phyloP scores from a whole-genome alignment of 2,888 invertebrate genomes.

The Synanthedon formicaeformis region DNA sequence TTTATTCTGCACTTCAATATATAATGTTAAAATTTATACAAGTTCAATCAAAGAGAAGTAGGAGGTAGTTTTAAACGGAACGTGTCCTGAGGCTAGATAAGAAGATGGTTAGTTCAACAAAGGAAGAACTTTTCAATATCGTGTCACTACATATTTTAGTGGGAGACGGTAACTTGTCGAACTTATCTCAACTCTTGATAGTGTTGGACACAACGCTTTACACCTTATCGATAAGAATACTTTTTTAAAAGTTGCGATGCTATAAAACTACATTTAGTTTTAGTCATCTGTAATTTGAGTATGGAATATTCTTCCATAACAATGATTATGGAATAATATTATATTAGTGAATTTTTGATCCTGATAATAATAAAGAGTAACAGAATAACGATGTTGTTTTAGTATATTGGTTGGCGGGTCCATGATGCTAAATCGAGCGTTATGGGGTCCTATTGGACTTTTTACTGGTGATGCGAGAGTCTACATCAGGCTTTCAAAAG shows the following conservation, averaged over 20 bases:
- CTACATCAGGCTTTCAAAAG: too few species aligned
- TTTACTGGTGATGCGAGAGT: too few species aligned
- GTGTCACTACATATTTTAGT: constrained; percentile 66
- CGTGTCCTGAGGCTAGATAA: not conserved
- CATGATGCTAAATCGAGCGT: too few species aligned
- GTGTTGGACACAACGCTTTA: not conserved
- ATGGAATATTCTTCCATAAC: too few species aligned
- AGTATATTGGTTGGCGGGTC: too few species aligned
- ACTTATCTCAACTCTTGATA: constrained; percentile 29
- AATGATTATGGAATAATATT: too few species aligned
- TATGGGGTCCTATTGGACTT: too few species aligned
- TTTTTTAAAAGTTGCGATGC: not conserved
- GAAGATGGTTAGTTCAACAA: constrained; percentile 30
- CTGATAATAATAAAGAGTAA: too few species aligned
- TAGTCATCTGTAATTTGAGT: not conserved
- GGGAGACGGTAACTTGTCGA: constrained; percentile 55
- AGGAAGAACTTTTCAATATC: constrained; percentile 59
- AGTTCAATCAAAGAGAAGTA: constrained; percentile 2
- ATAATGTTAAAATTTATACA: not conserved
- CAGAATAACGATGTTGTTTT: too few species aligned
- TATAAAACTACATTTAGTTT: not conserved
- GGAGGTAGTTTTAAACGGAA: constrained; percentile 5
- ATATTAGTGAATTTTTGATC: too few species aligned
- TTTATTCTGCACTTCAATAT: too few species aligned
- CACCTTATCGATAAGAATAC: not conserved